Evolutionary conservation across 2,113 vertebrate genomes (phyloP), one percentile per base, ranked within the genome.

Genomic region (Nannospalax galili): DNA sequence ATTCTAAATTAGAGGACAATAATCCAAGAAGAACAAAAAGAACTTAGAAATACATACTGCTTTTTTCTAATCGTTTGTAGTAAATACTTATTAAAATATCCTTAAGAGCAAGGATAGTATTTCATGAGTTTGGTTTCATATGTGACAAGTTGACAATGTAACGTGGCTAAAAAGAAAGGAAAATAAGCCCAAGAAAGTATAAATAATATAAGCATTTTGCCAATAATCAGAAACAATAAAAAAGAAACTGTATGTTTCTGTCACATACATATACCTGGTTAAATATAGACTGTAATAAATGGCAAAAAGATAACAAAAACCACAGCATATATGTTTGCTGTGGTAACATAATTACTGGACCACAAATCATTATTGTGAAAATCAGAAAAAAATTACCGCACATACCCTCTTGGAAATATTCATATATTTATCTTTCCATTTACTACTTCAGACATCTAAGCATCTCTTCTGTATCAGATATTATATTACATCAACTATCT

Each of bases 101-200:
- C 48, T 64, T 56, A 82, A 62, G 37, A 35, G 20, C 32, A 69
- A 58, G 42, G 14, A 42, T 1, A 28, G 1, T 67, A 60, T 35
- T 92, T 88, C 67, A 4, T 72, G 78, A 60, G 32, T 62, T 58
- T 67, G 0, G 64, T 90, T 93, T 90, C 58, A 73, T n/a, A 40
- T 30, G 35, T 22, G 89, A 88, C 2, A 93, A 94, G 1, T 6
- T 80, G 56, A 92, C 78, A 75, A 30, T 30, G 1, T 87, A 90
- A 78, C 72, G 73, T 92, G n/a, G 3, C 40, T 96, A 85, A 90
- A 96, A 92, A 88, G 2, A 94, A 89, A 81, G 5, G 69, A 78
- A 80, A 88, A 84, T 93, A 79, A 92, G 28, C 82, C 89, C 7
- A 85, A 45, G 7, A 4, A 84, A 92, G 3, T 64, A 40, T 65